Base-by-base conservation (phyloP, 1,140 invertebrate genomes). In the Diabrotica undecimpunctata region DNA sequence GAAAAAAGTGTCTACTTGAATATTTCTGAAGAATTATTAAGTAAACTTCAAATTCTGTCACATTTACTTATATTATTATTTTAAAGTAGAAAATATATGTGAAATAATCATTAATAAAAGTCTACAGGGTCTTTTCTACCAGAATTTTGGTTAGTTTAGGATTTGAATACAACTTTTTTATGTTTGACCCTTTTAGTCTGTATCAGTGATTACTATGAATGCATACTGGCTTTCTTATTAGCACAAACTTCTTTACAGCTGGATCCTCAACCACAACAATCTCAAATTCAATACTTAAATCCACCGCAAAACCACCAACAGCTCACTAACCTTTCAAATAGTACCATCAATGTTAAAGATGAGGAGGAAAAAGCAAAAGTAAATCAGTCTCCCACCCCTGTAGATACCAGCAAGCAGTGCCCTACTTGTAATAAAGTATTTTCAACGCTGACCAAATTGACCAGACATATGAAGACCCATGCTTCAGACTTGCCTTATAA, bases 401-500 rank as follows among this genome's bases (percentile, higher is more conserved):
- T 4, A 53, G 54, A 66, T 9, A 54, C 60, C 8, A 69, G 67
- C 56, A 77, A 73, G 64, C 79, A 82, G 60, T 86, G 85, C 74
- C 79, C 82, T 62, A 82, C 83, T 46, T 86, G 85, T 69, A 81
- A 81, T 68, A 85, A 86, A 73, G 76, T 81, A 51, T 85, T 85
- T 70, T 75, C 78, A 8, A 83, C 83, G 56, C 79, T 81, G 66
- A 81, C 82, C 41, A 85, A 85, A 75, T 76, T 85, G 35, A 83
- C 81, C 51, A 80, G 85, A 57, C 85, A 86, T 66, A 83, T 84
- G 81, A 82, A 84, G 67, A 85, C 83, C 37, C 86, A 87, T 74
- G 86, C 85, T 25, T 83, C 87, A 5, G 88, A 90, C 77, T 80
- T 87, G 68, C 88, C 88, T 5, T 89, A 87, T 71, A 85, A 86